These are phyloP conservation scores for Lasiommata megera DNA, from an alignment of 2,888 invertebrate genomes.

Conservation along the genomic window DNA sequence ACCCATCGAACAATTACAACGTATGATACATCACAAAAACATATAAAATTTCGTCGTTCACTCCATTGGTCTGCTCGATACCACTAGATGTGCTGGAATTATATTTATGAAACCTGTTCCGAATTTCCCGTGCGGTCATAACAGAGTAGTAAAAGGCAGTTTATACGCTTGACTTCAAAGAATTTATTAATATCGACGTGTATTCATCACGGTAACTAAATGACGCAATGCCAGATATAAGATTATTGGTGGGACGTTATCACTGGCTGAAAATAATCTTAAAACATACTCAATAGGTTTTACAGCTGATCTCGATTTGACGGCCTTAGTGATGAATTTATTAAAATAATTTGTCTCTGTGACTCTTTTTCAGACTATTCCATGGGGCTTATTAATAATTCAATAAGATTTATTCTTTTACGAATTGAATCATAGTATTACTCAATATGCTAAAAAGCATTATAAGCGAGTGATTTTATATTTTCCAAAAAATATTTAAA, in stretches of 20 bases:
- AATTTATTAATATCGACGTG: slow-evolving; percentile 14
- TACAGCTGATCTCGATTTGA: background rate
- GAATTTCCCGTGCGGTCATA: slow-evolving; percentile 13
- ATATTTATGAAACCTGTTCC: slow-evolving; percentile 2
- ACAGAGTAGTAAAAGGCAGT: slow-evolving; percentile 8
- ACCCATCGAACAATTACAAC: slow-evolving; percentile 1
- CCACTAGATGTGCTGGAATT: background rate
- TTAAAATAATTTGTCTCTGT: background rate
- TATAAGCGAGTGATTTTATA: slow-evolving; percentile 17
- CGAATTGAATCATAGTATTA: background rate
- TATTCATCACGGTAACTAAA: slow-evolving; percentile 13
- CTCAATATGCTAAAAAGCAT: slow-evolving; percentile 15
- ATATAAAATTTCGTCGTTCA: background rate
- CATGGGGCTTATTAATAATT: too few species aligned
- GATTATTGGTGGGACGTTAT: slow-evolving; percentile 19
- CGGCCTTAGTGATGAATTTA: background rate
- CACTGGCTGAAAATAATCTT: slow-evolving; percentile 13
- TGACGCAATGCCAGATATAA: slow-evolving; percentile 26
- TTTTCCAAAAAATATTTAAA: slow-evolving; percentile 4
- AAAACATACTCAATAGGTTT: background rate
- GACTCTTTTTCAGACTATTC: too few species aligned
- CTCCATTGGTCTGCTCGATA: background rate
- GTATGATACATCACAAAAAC: background rate
- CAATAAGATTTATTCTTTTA: too few species aligned
- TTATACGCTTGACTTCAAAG: slow-evolving; percentile 10